phyloP scores from a whole-genome alignment of 2,888 invertebrate genomes.

The Sinhomidia bicolor region DNA sequence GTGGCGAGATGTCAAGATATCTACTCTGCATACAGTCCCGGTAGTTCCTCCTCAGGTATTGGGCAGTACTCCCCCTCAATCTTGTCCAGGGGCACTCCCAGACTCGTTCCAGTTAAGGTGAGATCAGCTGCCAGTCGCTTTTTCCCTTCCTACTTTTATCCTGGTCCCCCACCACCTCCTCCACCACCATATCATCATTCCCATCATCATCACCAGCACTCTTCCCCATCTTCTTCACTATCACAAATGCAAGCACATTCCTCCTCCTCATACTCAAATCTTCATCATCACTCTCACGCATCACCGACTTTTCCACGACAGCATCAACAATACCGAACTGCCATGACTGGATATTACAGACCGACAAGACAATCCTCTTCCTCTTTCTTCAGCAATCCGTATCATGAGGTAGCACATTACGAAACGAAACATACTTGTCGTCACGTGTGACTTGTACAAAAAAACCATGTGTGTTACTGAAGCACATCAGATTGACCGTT shows the following conservation, averaged over 20 bases:
- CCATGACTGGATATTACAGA: conserved; percentile 63
- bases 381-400: conserved; percentile 16
- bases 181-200: not conserved
- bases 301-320: conserved; percentile 39
- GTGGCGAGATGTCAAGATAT: conserved; percentile 51
- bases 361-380: conserved; percentile 51
- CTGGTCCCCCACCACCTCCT: conserved; percentile 39
- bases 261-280: conserved; percentile 6
- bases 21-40: conserved; percentile 73
- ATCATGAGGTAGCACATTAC: conserved; percentile 44
- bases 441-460: not conserved
- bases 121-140: conserved; percentile 53
- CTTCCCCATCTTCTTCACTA: not conserved
- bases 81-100: conserved; percentile 38
- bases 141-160: conserved; percentile 40
- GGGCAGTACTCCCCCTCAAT: conserved; percentile 28
- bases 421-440: too few relatives aligned
- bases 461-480: not conserved
- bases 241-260: conserved; percentile 40
- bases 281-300: not conserved
- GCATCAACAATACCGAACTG: conserved; percentile 33
- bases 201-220: conserved; percentile 13
- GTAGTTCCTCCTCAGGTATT: not conserved
- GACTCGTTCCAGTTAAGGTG: conserved; percentile 70
- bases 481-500: not conserved